Evolutionary conservation across 2,888 invertebrate species (phyloP).

Genomic region (Ophioninae sp.): DNA sequence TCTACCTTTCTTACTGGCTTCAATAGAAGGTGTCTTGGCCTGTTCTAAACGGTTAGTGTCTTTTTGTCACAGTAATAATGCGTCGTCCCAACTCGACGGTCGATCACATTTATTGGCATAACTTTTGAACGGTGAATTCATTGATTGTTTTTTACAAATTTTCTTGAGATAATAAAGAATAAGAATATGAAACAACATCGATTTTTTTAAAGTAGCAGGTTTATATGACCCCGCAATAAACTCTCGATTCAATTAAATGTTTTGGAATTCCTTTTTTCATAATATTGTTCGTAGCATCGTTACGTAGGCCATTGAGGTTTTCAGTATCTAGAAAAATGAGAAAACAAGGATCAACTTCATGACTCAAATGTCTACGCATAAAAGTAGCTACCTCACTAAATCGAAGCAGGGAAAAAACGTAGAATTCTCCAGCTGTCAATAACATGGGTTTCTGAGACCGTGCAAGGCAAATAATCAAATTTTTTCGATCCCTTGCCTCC

Average conservation of each 20-base stretch:
- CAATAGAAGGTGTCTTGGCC: no score
- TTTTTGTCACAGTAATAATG: no score
- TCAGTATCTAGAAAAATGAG: conserved; percentile 38
- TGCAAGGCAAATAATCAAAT: conserved; percentile 53
- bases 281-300: conserved; percentile 45
- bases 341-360: background rate
- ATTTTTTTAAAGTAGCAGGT: no score
- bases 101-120: no score
- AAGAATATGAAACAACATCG: no score
- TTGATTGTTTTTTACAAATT: no score
- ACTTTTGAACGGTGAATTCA: no score
- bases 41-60: no score
- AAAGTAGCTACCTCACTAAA: conserved; percentile 81
- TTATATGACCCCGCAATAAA: background rate
- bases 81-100: no score
- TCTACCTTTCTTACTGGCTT: no score
- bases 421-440: conserved; percentile 72
- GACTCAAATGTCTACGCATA: background rate
- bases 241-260: background rate
- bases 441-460: conserved; percentile 44
- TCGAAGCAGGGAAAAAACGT: conserved; percentile 81
- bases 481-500: conserved; percentile 38
- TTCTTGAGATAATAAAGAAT: no score
- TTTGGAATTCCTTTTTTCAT: background rate
- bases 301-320: conserved; percentile 46